Conservation (phyloP, 2,888 invertebrate genomes). For the Acanthoscelides obtectus region DNA sequence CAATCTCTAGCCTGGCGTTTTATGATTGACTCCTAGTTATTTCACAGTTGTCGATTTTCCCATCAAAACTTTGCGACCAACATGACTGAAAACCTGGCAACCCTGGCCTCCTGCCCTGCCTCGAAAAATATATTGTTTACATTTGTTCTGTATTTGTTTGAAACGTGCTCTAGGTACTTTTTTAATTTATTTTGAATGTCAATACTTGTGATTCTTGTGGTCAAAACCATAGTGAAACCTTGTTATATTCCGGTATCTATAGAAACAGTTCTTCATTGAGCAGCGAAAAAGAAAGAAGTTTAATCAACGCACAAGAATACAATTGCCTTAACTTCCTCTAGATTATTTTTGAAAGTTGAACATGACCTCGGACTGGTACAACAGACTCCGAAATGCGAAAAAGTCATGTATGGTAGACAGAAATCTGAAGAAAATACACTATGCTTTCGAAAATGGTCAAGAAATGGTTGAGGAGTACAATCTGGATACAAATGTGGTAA, state of each 20-base stretch:
- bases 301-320: background rate
- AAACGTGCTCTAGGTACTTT: no score
- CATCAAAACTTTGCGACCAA: no score
- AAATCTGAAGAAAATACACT: constrained; percentile 73
- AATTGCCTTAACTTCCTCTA: background rate
- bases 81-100: no score
- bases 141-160: no score
- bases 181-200: no score
- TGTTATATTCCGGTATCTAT: background rate
- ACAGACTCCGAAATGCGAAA: constrained; percentile 53
- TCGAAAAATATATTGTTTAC: no score
- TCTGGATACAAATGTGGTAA: constrained; percentile 65
- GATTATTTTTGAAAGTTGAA: constrained; percentile 5
- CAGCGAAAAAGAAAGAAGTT: background rate
- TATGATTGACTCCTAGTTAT: no score
- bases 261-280: background rate
- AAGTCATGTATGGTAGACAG: constrained; percentile 59
- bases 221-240: no score
- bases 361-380: constrained; percentile 49
- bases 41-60: no score
- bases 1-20: no score
- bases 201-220: no score
- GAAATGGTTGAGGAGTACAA: constrained; percentile 89
- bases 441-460: constrained; percentile 69
- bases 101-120: no score